These are phyloP conservation scores for Eupithecia centaureata DNA, from an alignment of 2,888 invertebrate species.

Conservation along the genomic window DNA sequence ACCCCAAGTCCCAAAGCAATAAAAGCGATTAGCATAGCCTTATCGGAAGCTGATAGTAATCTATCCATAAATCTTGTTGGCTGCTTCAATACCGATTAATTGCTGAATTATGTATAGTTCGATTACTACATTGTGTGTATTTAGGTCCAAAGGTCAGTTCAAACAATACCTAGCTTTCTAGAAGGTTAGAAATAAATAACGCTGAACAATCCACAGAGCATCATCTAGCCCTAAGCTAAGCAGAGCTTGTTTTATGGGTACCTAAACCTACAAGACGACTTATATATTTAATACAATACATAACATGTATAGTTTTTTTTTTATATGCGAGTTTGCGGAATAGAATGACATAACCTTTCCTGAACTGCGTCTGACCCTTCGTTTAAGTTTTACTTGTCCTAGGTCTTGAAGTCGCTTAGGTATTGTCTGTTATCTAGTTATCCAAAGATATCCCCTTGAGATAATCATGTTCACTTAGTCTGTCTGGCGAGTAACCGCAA, in stretches of 20 bases:
- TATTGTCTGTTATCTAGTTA: not conserved
- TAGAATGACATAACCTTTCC: too few relatives aligned
- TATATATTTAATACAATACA: too few relatives aligned
- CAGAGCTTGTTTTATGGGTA: too few relatives aligned
- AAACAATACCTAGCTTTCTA: too few relatives aligned
- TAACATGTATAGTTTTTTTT: too few relatives aligned
- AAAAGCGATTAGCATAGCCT: slow-evolving; percentile 28
- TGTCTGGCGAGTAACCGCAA: slow-evolving; percentile 1
- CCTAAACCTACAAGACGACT: too few relatives aligned
- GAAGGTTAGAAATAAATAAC: too few relatives aligned
- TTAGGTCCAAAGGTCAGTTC: not conserved
- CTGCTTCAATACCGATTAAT: not conserved
- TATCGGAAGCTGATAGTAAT: slow-evolving; percentile 29
- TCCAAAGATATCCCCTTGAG: not conserved
- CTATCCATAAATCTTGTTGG: slow-evolving; percentile 29
- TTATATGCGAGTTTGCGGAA: too few relatives aligned
- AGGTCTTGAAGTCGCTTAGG: not conserved
- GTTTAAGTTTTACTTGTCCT: too few relatives aligned
- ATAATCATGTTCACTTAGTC: not conserved
- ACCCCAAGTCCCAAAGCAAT: slow-evolving; percentile 32
- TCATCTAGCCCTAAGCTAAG: too few relatives aligned
- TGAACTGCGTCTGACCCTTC: too few relatives aligned
- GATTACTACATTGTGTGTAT: not conserved
- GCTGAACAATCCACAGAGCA: too few relatives aligned
- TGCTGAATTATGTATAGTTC: not conserved